Evolutionary conservation across 1,140 invertebrate genomes (phyloP).

Genomic region (Cyphomyrmex costatus): DNA sequence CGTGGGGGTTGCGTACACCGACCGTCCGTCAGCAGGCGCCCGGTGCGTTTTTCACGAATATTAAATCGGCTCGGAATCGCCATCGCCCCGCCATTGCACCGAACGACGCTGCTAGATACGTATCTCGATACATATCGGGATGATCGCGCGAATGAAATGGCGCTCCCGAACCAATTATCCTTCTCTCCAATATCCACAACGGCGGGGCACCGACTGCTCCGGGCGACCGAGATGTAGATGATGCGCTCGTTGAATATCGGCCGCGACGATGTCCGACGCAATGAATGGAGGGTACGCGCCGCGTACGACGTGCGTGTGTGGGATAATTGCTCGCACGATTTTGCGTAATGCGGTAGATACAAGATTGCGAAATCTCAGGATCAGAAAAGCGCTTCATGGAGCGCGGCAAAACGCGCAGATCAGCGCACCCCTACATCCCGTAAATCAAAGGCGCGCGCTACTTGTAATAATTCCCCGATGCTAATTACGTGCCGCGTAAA

Average conservation of each 20-base stretch:
- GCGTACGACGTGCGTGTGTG: background rate
- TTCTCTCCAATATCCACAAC: constrained; percentile 71
- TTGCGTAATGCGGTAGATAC: constrained; percentile 64
- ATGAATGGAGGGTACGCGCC: constrained; percentile 18
- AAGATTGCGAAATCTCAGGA: constrained; percentile 61
- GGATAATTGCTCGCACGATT: constrained; percentile 59
- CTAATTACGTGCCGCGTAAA: constrained; percentile 49
- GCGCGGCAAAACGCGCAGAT: background rate
- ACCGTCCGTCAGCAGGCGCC: constrained; percentile 27
- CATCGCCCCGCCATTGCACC: constrained; percentile 13
- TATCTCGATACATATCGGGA: constrained; percentile 60
- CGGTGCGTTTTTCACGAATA: constrained; percentile 67
- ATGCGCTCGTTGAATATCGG: constrained; percentile 55
- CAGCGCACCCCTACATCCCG: background rate
- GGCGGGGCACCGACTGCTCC: constrained; percentile 32
- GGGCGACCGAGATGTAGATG: constrained; percentile 64
- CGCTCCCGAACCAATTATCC: constrained; percentile 72
- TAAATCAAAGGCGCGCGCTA: constrained; percentile 57
- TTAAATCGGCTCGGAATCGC: constrained; percentile 68
- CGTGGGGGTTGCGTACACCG: constrained; percentile 15
- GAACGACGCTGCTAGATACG: constrained; percentile 54
- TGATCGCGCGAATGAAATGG: constrained; percentile 71
- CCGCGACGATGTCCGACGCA: constrained; percentile 29
- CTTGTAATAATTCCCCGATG: constrained; percentile 37
- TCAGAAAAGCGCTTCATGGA: constrained; percentile 30